Percentiles rank a stretch among this genome's conserved stretches.
Conservation (phyloP, 2,888 invertebrate genomes). For the Scaptomyza cyrtandrae region DNA sequence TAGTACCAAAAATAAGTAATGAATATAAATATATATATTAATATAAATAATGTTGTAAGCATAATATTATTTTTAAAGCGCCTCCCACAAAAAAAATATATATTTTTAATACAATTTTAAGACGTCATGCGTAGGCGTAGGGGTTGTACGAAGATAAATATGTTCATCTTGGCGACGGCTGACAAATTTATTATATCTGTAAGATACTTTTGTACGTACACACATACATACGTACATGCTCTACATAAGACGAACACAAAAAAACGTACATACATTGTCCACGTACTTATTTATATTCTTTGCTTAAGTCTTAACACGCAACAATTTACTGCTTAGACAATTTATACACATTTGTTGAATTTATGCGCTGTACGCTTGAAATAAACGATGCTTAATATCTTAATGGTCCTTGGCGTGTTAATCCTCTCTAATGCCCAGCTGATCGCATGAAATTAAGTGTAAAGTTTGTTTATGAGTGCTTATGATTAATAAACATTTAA, state of each 20-base stretch:
- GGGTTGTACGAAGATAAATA: constrained; percentile 34
- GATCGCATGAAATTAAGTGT: constrained; percentile 30
- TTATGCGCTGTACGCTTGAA: constrained; percentile 41
- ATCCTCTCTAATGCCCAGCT: constrained; percentile 44
- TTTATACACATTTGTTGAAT: constrained; percentile 36
- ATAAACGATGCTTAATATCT: constrained; percentile 40
- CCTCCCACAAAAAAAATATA: constrained; percentile 9
- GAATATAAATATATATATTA: background rate
- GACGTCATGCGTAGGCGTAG: constrained; percentile 30
- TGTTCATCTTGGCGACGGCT: constrained; percentile 61
- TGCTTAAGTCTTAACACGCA: constrained; percentile 35
- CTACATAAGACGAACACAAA: constrained; percentile 29
- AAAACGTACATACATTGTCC: constrained; percentile 8
- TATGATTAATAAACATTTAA: constrained; percentile 53
- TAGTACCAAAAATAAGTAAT: background rate
- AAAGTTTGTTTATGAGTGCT: constrained; percentile 35
- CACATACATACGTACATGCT: constrained; percentile 1
- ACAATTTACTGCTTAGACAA: constrained; percentile 36
- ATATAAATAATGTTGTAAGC: background rate
- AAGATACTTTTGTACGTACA: constrained; percentile 17
- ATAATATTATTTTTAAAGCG: background rate
- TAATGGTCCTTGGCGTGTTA: constrained; percentile 33
- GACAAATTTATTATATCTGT: constrained; percentile 72
- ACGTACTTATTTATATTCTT: constrained; percentile 37
- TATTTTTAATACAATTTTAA: constrained; percentile 18